Evolutionary conservation across 2,797 vertebrate species (phyloP).

Genomic region (Xyrichtys novacula): DNA sequence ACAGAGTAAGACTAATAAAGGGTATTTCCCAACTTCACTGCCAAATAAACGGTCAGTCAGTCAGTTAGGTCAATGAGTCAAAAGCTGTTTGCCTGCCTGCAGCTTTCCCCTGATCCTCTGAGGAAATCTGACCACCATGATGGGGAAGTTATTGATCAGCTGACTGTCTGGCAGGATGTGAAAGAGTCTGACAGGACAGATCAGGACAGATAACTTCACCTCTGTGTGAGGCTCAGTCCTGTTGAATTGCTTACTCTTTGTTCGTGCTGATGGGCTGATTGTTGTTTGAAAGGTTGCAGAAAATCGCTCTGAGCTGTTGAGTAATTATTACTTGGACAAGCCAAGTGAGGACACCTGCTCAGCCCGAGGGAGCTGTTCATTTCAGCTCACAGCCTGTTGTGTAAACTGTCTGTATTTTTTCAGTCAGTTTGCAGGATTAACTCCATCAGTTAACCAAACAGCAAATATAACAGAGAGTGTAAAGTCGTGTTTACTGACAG

Average conservation of each 20-base stretch:
- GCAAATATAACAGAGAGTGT: not conserved
- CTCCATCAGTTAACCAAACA: not conserved
- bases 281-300: not conserved
- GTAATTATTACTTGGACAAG: not conserved
- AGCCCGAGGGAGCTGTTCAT: not conserved
- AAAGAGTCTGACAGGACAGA: conserved; percentile 18
- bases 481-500: not conserved
- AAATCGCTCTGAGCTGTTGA: not conserved
- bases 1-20: no score
- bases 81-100: not conserved
- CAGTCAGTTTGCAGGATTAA: not conserved
- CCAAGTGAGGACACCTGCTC: not conserved
- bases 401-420: not conserved
- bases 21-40: no score
- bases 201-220: not conserved
- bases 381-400: not conserved
- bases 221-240: not conserved
- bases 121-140: not conserved
- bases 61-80: no score
- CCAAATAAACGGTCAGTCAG: no score
- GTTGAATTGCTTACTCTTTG: not conserved
- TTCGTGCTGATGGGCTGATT: not conserved
- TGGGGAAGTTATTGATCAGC: not conserved
- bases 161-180: conserved; percentile 25
- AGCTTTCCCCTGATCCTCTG: not conserved